Conservation (phyloP, 1,140 invertebrate genomes). For the Lordiphosa clarofinis region DNA sequence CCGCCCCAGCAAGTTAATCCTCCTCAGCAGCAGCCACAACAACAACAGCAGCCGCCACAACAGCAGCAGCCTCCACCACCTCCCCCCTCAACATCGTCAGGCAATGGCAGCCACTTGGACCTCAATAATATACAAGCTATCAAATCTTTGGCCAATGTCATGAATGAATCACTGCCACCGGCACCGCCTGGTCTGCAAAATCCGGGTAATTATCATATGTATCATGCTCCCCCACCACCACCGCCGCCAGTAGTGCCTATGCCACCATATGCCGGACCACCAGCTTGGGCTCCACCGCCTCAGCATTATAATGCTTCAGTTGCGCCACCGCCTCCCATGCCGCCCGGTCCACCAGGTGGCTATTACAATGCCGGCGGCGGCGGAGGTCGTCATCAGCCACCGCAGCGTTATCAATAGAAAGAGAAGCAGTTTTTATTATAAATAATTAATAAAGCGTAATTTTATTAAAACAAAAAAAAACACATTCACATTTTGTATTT, state of each 20-base stretch:
- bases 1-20: constrained; percentile 17
- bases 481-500: constrained; percentile 13
- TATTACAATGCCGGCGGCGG: constrained; percentile 45
- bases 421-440: constrained; percentile 20
- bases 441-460: constrained; percentile 69
- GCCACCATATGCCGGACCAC: constrained; percentile 38
- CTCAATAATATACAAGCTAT: constrained; percentile 58
- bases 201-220: constrained; percentile 42
- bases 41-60: constrained; percentile 9
- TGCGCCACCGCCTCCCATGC: constrained; percentile 53
- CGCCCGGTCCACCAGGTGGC: constrained; percentile 27
- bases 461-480: constrained; percentile 57
- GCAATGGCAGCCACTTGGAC: constrained; percentile 39
- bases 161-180: constrained; percentile 58
- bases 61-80: constrained; percentile 18
- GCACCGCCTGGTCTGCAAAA: constrained; percentile 7
- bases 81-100: constrained; percentile 10
- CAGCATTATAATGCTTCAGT: constrained; percentile 41
- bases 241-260: constrained; percentile 56
- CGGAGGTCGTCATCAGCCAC: constrained; percentile 23
- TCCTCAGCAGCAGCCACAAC: constrained; percentile 5
- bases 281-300: constrained; percentile 42
- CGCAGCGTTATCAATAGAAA: constrained; percentile 49
- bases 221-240: constrained; percentile 66
- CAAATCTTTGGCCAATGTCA: constrained; percentile 43